Base-by-base conservation (phyloP, 2,113 vertebrate species). In the Oxyruncus cristatus region DNA sequence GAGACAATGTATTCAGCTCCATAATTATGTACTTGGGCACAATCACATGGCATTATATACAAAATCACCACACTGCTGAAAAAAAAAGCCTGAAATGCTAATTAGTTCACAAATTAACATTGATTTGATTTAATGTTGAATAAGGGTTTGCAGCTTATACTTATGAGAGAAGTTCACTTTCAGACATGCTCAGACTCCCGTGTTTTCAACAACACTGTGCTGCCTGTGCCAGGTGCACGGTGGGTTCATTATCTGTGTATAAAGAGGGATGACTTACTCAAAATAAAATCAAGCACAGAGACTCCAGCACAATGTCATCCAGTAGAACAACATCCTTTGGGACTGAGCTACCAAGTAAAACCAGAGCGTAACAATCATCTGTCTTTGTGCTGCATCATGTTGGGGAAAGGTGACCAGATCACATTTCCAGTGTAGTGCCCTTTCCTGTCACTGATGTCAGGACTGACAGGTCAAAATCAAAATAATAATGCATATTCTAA, bases 101-200 rank as follows among this genome's bases (percentile, higher is more conserved):
- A 98, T 98, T 98, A 98, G 97, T 97, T 97, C 97, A 97, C 97
- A 97, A 98, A 98, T 98, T 98, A 98, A 98, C 98, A 97, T 95
- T 98, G 98, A 98, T 98, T 98, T 98, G 98, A 98, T 98, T 98
- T 98, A 98, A 98, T 96, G 97, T 97, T 97, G 98, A 98, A 97
- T 97, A 98, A 98, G 84, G 97, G 97, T 98, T 98, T 98, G 96
- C 97, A 97, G 46, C 97, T 97, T 97, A 98, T 98, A 97, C 97
- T 98, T 98, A 97, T 41, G 94, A 93, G 78, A 95, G 95, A 97
- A 95, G 96, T 97, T 97, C 85, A 79, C 94, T 97, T 90, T 93
- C 90, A 97, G 97, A 88, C 96, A 97, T 95, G 95, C 96, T 98
- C 97, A 96, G 95, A 76, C 66, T 75, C 85, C 73, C 14, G 3